A percentile compares a stretch with the other conserved stretches of the same genome.
Conservation (phyloP, 1,140 invertebrate species). For the Drosophila neocordata region DNA sequence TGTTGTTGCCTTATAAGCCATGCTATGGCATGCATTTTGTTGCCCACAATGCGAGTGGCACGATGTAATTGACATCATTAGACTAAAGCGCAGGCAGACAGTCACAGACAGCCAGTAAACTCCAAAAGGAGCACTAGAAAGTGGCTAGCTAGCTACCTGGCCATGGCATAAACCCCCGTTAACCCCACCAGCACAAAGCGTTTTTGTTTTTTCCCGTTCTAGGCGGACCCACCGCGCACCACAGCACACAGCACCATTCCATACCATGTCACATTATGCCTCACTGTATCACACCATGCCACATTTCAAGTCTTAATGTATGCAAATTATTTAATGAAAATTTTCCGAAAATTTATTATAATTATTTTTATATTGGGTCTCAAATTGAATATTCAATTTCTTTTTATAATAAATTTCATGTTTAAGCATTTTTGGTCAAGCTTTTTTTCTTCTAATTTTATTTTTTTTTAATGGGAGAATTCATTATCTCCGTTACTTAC, state of each 20-base stretch:
- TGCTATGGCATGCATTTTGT: conserved; percentile 61
- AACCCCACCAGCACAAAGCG: conserved; percentile 29
- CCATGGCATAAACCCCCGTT: conserved; percentile 36
- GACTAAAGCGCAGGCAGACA: conserved; percentile 70
- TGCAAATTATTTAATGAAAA: conserved; percentile 61
- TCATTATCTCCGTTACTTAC: conserved; percentile 42
- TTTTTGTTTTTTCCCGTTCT: conserved; percentile 23
- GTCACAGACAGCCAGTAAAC: conserved; percentile 5
- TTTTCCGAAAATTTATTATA: conserved; percentile 48
- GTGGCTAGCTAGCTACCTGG: conserved; percentile 48
- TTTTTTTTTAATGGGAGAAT: conserved; percentile 2
- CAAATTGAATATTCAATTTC: conserved; percentile 62
- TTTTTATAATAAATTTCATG: conserved; percentile 68
- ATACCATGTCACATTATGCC: conserved; percentile 20
- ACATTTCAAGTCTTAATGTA: conserved; percentile 39
- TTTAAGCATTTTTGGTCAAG: conserved; percentile 68
- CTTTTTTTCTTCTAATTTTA: conserved; percentile 47
- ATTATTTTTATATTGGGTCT: conserved; percentile 40
- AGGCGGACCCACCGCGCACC: conserved; percentile 34
- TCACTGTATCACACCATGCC: conserved; percentile 17
- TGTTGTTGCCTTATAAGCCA: conserved; percentile 74
- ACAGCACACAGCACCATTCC: conserved; percentile 28
- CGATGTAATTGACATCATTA: conserved; percentile 80
- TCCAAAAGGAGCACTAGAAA: conserved; percentile 67
- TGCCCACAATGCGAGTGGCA: conserved; percentile 74